Evolutionary conservation across 2,797 vertebrate species (phyloP).

Genomic region (Jordanella pulchra): DNA sequence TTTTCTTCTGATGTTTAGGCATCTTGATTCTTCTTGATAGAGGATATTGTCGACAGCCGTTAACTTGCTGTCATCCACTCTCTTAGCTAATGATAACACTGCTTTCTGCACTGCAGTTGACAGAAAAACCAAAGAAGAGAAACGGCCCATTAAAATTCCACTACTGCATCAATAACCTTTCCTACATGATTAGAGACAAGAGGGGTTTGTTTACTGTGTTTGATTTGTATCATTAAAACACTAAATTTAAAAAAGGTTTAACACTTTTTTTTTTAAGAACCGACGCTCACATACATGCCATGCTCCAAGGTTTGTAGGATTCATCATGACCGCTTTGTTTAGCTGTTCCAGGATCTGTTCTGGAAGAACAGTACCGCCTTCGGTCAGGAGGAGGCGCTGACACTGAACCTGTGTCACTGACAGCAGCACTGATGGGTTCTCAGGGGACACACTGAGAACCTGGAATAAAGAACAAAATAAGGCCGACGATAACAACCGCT

Average conservation of each 20-base stretch:
- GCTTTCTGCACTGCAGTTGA: too few species aligned
- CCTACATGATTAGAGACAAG: background rate
- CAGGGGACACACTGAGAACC: conserved; percentile 86
- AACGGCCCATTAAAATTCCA: background rate
- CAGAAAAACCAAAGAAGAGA: background rate
- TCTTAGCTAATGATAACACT: too few species aligned
- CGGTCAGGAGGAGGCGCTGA: conserved; percentile 83
- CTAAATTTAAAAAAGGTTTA: conserved; percentile 1
- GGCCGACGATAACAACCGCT: background rate
- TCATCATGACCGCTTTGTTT: conserved; percentile 84
- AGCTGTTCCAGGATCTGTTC: conserved; percentile 87
- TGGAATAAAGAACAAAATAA: conserved; percentile 54
- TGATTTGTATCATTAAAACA: conserved; percentile 11
- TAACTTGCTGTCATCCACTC: too few species aligned
- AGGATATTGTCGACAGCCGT: too few species aligned
- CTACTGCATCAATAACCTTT: background rate
- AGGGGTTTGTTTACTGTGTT: background rate
- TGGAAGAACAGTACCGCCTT: conserved; percentile 77
- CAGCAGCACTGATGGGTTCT: conserved; percentile 85
- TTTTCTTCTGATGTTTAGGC: too few species aligned
- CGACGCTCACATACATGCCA: conserved; percentile 87
- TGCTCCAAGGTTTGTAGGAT: conserved; percentile 84
- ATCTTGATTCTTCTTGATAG: too few species aligned
- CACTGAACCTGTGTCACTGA: conserved; percentile 91
- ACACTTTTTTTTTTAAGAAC: background rate